Percentiles rank a stretch among this genome's conserved stretches.
Evolutionary conservation across 2,113 vertebrate genomes (phyloP).

Genomic region (Gorilla gorilla): DNA sequence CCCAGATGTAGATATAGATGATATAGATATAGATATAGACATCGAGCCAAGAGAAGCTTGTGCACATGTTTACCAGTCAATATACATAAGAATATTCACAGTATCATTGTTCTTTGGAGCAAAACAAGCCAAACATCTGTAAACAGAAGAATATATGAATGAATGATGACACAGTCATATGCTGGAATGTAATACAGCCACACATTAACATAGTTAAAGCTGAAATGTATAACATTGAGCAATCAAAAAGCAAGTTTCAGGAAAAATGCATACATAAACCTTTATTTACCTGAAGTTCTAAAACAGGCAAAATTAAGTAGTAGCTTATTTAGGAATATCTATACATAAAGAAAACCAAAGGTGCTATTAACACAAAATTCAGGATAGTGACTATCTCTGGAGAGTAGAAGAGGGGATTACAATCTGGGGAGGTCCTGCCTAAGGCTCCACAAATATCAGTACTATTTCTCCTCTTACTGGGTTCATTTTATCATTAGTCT

Average conservation of each 20-base stretch:
- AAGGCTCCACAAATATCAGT: not conserved
- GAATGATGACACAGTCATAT: not conserved
- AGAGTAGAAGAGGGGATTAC: not conserved
- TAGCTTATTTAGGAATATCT: not conserved
- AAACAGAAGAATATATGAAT: not conserved
- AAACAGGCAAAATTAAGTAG: not conserved
- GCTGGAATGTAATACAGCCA: not conserved
- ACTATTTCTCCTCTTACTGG: not conserved
- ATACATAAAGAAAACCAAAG: not conserved
- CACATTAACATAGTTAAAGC: not conserved
- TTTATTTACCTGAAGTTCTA: slow-evolving; percentile 34
- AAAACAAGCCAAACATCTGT: not conserved
- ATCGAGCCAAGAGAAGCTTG: not conserved
- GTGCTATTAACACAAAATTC: not conserved
- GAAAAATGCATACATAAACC: not conserved
- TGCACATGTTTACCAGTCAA: not conserved
- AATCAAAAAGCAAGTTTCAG: not conserved
- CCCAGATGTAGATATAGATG: not conserved
- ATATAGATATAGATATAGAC: no score
- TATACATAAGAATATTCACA: not conserved
- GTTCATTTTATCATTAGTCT: not conserved
- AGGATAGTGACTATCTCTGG: not conserved
- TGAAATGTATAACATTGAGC: not conserved
- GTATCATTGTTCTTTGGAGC: not conserved
- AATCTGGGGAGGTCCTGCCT: not conserved